phyloP scores from a whole-genome alignment of 2,888 invertebrate species.

The Mantis religiosa region DNA sequence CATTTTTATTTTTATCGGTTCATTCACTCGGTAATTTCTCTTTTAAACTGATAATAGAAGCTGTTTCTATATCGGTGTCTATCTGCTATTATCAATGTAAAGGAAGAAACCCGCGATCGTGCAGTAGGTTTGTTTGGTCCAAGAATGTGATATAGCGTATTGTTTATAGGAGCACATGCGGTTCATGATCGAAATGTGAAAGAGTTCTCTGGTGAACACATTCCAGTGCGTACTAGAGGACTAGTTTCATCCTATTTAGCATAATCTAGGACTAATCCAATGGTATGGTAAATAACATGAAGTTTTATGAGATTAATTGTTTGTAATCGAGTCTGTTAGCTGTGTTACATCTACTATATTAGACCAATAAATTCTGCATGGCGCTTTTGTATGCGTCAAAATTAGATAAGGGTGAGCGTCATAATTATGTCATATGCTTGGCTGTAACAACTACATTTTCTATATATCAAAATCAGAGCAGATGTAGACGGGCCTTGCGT shows the following conservation, averaged over 20 bases:
- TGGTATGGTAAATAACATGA: background rate
- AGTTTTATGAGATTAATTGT: background rate
- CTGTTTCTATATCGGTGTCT: too few relatives aligned
- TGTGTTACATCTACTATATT: background rate
- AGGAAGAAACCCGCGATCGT: too few relatives aligned
- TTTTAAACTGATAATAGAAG: too few relatives aligned
- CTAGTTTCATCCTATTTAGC: background rate
- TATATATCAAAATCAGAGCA: too few relatives aligned
- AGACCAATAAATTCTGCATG: background rate
- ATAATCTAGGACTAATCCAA: background rate
- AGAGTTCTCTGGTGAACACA: background rate
- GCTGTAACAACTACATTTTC: too few relatives aligned
- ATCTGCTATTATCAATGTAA: too few relatives aligned
- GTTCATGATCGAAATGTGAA: background rate
- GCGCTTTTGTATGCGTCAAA: background rate
- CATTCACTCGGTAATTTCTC: too few relatives aligned
- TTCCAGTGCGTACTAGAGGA: background rate
- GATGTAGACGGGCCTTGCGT: too few relatives aligned
- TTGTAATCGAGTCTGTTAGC: background rate
- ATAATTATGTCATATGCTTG: too few relatives aligned
- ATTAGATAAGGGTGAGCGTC: background rate
- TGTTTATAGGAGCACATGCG: background rate
- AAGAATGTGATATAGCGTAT: too few relatives aligned
- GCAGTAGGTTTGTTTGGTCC: too few relatives aligned
- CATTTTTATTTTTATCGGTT: too few relatives aligned